A percentile compares a stretch with the other conserved stretches of the same genome.
phyloP scores from a whole-genome alignment of 1,140 invertebrate species.

The Pollicipes pollicipes region DNA sequence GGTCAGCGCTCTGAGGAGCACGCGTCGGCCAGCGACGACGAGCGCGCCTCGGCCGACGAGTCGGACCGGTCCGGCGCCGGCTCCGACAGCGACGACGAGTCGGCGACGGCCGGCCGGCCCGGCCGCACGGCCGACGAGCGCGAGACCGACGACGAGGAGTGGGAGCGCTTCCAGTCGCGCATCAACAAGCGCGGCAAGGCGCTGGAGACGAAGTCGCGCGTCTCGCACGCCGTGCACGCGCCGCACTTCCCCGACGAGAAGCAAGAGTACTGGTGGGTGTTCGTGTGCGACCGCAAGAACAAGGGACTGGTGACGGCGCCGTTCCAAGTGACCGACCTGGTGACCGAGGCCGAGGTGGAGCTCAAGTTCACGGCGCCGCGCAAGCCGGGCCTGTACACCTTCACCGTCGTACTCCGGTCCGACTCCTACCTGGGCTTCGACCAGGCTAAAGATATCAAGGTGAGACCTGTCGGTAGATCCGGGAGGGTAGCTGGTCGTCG shows the following conservation, averaged over 20 bases:
- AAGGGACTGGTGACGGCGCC: constrained; percentile 74
- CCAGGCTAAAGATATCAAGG: constrained; percentile 72
- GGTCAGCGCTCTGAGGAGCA: neutral
- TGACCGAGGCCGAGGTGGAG: constrained; percentile 66
- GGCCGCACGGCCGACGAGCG: constrained; percentile 18
- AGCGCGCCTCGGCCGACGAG: neutral
- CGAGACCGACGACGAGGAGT: constrained; percentile 31
- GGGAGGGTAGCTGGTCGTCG: too few relatives aligned
- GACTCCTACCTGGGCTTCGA: constrained; percentile 92
- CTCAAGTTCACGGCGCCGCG: constrained; percentile 87
- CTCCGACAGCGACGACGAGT: neutral
- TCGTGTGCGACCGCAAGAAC: constrained; percentile 85
- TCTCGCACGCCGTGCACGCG: constrained; percentile 88
- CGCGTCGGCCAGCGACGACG: neutral
- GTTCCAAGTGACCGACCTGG: constrained; percentile 56
- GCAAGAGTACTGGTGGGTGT: constrained; percentile 99
- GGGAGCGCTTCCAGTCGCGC: constrained; percentile 37
- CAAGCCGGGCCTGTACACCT: constrained; percentile 80
- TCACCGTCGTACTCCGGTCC: constrained; percentile 79
- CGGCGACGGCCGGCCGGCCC: constrained; percentile 5
- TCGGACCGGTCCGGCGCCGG: neutral
- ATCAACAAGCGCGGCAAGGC: constrained; percentile 49
- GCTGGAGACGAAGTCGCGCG: constrained; percentile 79
- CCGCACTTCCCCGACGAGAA: constrained; percentile 91
- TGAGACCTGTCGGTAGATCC: too few relatives aligned